Base-by-base conservation (phyloP, 2,888 invertebrate genomes). In the Trachelus iudaicus region DNA sequence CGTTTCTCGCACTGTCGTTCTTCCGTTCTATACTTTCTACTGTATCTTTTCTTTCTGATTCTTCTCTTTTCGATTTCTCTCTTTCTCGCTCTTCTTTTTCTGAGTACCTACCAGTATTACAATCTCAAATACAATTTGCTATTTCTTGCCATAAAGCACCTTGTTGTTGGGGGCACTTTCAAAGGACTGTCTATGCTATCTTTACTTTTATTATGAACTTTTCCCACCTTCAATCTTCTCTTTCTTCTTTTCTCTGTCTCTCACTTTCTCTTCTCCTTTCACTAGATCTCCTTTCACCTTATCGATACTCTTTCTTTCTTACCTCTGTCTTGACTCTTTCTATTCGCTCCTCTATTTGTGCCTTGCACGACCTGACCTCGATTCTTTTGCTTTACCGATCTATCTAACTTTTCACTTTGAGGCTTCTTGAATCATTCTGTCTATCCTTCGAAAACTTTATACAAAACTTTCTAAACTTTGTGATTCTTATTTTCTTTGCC, bases 41-140 rank as follows among this genome's bases (percentile, higher is more conserved):
- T 69, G 35, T 78, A 23, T 34, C 12, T 75, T 56, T 77, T 78
- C 33, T 34, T 37, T 40, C 6, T 78, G 33, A 40, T 30, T 34
- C 69, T 69, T 74, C 23, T 40, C 34, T 73, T 75, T 15, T 33
- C 0, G n/a, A 34, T 76, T 76, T 33, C 13, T 34, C 11, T 31
- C 56, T 69, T 73, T 69, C 69, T 69, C 35, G 30, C 34, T 78
- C 13, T 68, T 73, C 69, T 31, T 75, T 71, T 73, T 13, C 1
- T 11, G 37, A 78, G 77, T 85, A 85, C 85, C 85, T 85, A 83
- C 78, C 87, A 85, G 85, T 87, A 87, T 88, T 86, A 87, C 77
- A 76, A 81, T 82, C 80, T 84, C 81, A 76, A 85, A 86, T 56
- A 84, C 86, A 85, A 75, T 77, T 80, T 78, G 79, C 82, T 80